A percentile compares a stretch with the other conserved stretches of the same genome.
These are phyloP conservation scores for Hirtodrosophila trivittata DNA, from an alignment of 2,888 invertebrate genomes.

Conservation along the genomic window DNA sequence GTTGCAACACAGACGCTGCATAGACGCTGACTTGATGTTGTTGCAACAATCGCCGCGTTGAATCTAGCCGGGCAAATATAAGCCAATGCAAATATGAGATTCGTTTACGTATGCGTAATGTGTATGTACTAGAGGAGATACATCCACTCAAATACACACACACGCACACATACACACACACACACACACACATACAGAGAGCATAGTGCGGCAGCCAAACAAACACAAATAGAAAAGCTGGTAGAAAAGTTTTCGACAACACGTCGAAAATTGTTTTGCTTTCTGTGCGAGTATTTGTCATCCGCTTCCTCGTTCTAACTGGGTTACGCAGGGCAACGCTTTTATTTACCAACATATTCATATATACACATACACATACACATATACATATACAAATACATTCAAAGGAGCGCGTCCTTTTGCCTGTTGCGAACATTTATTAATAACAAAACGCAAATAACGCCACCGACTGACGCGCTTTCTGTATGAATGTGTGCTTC, in stretches of 20 bases:
- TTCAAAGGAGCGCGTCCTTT: conserved; percentile 35
- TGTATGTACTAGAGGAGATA: conserved; percentile 8
- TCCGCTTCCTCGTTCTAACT: not conserved
- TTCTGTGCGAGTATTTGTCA: conserved; percentile 30
- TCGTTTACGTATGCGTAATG: conserved; percentile 53
- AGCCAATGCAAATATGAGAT: conserved; percentile 69
- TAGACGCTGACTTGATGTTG: conserved; percentile 20
- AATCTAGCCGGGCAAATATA: conserved; percentile 58
- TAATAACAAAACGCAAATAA: conserved; percentile 75
- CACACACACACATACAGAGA: conserved; percentile 1
- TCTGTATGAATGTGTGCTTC: not conserved
- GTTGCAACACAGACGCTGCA: conserved; percentile 3
- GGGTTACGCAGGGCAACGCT: conserved; percentile 3
- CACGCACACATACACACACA: conserved; percentile 17
- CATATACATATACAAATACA: conserved; percentile 5
- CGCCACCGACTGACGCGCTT: conserved; percentile 45
- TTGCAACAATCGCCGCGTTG: conserved; percentile 41
- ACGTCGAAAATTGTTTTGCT: conserved; percentile 53
- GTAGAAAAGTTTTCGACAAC: conserved; percentile 40
- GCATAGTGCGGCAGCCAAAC: conserved; percentile 27
- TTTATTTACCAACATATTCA: conserved; percentile 19
- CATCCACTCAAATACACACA: conserved; percentile 18
- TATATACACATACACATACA: conserved; percentile 6
- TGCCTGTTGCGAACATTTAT: conserved; percentile 61
- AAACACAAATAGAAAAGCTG: conserved; percentile 32